phyloP scores from a whole-genome alignment of 2,797 vertebrate species.

The Tiaroga cobitis region DNA sequence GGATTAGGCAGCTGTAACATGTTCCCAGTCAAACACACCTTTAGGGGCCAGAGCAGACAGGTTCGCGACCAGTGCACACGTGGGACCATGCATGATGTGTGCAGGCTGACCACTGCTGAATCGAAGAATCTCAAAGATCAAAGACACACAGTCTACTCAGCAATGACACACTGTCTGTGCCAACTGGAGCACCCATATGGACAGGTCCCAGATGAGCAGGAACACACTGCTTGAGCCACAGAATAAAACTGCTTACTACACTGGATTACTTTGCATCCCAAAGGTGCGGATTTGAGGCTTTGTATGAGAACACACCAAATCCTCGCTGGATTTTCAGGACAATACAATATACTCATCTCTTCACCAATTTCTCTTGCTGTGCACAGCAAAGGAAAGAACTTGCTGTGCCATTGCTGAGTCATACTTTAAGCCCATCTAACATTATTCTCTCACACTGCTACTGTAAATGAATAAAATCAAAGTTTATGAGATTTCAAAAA shows the following conservation, averaged over 20 bases:
- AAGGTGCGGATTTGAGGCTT: conserved; percentile 49
- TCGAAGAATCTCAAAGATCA: conserved; percentile 16
- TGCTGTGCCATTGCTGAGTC: conserved; percentile 45
- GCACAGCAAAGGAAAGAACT: conserved; percentile 45
- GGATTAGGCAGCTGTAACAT: conserved; percentile 33
- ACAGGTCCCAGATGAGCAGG: conserved; percentile 33
- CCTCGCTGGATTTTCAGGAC: conserved; percentile 52
- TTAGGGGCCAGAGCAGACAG: conserved; percentile 31
- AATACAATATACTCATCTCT: conserved; percentile 40
- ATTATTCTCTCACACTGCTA: conserved; percentile 5
- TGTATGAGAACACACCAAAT: conserved; percentile 57
- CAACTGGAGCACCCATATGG: not conserved
- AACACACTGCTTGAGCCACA: conserved; percentile 34
- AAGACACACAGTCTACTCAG: not conserved
- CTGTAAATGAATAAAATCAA: conserved; percentile 12
- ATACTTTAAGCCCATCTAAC: conserved; percentile 35
- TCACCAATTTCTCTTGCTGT: conserved; percentile 45
- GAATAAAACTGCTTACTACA: conserved; percentile 31
- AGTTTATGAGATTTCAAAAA: conserved; percentile 4
- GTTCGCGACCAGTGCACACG: not conserved
- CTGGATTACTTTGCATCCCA: conserved; percentile 52
- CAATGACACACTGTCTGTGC: not conserved
- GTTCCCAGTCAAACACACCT: conserved; percentile 37
- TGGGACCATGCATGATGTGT: not conserved
- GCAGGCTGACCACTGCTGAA: conserved; percentile 3